A percentile compares a stretch with the other conserved stretches of the same genome.
Evolutionary conservation across 2,888 invertebrate genomes (phyloP).

Genomic region (Pristionchus entomophagus): DNA sequence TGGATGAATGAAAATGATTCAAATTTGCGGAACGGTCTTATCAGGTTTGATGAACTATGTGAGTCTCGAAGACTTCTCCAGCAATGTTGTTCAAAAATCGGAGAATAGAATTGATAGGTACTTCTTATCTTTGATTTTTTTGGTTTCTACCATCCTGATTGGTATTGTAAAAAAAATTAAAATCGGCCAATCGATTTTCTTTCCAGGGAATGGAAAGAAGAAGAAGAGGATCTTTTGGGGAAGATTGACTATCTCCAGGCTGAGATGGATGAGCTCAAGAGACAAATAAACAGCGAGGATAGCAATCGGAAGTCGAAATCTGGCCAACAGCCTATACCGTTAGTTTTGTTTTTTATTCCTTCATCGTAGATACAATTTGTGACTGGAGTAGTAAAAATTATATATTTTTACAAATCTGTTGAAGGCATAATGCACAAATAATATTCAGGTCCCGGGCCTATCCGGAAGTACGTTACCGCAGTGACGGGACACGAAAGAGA

Average conservation of each 20-base stretch:
- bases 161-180: too few relatives aligned
- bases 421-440: not conserved
- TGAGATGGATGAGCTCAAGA: constrained; percentile 12
- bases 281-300: not conserved
- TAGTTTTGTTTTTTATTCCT: constrained; percentile 55
- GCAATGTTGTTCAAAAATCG: not conserved
- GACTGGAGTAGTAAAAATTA: not conserved
- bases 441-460: constrained; percentile 37
- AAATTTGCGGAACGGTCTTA: too few relatives aligned
- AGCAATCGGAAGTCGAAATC: not conserved
- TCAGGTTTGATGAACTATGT: constrained; percentile 10
- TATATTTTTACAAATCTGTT: not conserved
- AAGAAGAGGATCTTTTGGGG: not conserved
- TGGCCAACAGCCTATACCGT: constrained; percentile 1
- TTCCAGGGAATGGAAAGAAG: constrained; percentile 12
- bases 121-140: not conserved
- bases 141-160: too few relatives aligned
- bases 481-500: constrained; percentile 91
- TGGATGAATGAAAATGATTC: too few relatives aligned
- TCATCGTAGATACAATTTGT: not conserved
- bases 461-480: constrained; percentile 91
- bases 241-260: constrained; percentile 31
- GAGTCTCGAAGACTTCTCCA: not conserved
- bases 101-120: not conserved
- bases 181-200: too few relatives aligned